Evolutionary conservation across 2,888 invertebrate genomes (phyloP).

Genomic region (Cataglyphis altisquamis): DNA sequence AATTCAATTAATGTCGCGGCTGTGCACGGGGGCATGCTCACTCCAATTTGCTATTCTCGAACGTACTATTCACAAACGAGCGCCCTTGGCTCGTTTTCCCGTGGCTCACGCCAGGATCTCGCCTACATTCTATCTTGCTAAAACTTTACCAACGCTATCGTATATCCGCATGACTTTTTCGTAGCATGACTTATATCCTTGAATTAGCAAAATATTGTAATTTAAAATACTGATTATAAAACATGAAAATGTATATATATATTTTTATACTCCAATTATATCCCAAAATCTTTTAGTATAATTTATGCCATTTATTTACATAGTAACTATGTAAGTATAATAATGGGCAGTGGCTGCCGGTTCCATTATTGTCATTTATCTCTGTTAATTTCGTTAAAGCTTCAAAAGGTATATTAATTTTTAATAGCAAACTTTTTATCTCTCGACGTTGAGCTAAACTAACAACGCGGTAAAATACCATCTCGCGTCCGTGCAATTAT

Average conservation of each 20-base stretch:
- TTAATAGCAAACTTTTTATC: slow-evolving; percentile 34
- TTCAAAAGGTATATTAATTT: slow-evolving; percentile 51
- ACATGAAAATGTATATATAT: background rate
- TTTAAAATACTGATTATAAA: background rate
- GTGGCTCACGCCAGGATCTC: slow-evolving; percentile 19
- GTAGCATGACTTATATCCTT: background rate
- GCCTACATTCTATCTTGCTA: slow-evolving; percentile 5
- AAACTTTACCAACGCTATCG: slow-evolving; percentile 12
- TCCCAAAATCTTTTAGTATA: slow-evolving; percentile 40
- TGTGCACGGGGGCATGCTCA: slow-evolving; percentile 62
- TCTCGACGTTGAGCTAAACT: slow-evolving; percentile 22
- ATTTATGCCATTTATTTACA: slow-evolving; percentile 44
- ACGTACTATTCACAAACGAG: background rate
- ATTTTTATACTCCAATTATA: slow-evolving; percentile 10
- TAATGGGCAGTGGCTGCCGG: slow-evolving; percentile 30
- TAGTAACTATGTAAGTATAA: background rate
- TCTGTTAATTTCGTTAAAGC: slow-evolving; percentile 39
- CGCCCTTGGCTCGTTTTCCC: slow-evolving; percentile 23
- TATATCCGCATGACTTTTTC: background rate
- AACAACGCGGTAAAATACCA: slow-evolving; percentile 21
- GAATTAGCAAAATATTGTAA: slow-evolving; percentile 8
- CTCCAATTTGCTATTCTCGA: slow-evolving; percentile 56
- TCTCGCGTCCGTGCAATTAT: slow-evolving; percentile 18
- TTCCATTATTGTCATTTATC: slow-evolving; percentile 49
- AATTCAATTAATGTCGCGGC: slow-evolving; percentile 75